These are phyloP conservation scores for Chymomyza procnemis DNA, from an alignment of 2,888 invertebrate genomes.

Conservation along the genomic window DNA sequence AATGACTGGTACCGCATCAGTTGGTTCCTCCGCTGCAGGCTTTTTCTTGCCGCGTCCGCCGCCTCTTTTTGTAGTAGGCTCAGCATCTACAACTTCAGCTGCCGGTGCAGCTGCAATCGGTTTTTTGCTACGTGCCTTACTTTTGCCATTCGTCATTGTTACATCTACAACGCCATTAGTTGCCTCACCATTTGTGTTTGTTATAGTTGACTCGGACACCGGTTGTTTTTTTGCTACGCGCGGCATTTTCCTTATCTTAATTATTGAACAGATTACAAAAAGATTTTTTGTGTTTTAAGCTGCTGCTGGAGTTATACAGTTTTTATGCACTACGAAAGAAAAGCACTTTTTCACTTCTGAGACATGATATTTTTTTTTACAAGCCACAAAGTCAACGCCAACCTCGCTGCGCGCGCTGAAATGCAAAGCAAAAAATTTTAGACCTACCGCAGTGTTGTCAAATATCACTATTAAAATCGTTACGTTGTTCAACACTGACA, in stretches of 20 bases:
- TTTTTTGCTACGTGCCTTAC: slow-evolving; percentile 53
- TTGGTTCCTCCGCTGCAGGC: slow-evolving; percentile 13
- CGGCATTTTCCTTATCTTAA: slow-evolving; percentile 50
- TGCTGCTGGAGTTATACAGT: background rate
- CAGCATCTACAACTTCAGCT: background rate
- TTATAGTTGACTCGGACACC: slow-evolving; percentile 23
- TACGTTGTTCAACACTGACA: slow-evolving; percentile 9
- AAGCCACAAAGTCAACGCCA: background rate
- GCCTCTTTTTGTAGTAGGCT: background rate
- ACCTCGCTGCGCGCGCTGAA: background rate
- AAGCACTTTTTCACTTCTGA: background rate
- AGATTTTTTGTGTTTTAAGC: background rate
- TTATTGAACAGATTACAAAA: background rate
- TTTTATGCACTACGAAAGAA: background rate
- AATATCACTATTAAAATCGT: background rate
- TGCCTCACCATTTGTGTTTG: slow-evolving; percentile 36
- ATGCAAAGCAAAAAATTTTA: background rate
- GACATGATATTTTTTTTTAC: background rate
- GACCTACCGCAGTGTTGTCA: background rate
- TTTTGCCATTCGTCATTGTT: slow-evolving; percentile 35
- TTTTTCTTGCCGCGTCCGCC: slow-evolving; percentile 35
- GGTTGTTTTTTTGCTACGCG: slow-evolving; percentile 45
- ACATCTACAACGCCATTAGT: slow-evolving; percentile 13
- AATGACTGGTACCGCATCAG: slow-evolving; percentile 7
- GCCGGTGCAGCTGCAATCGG: slow-evolving; percentile 14